Percentiles rank a stretch among this genome's conserved stretches.
Evolutionary conservation across 2,797 vertebrate species (phyloP).

Genomic region (Thalassophryne amazonica): DNA sequence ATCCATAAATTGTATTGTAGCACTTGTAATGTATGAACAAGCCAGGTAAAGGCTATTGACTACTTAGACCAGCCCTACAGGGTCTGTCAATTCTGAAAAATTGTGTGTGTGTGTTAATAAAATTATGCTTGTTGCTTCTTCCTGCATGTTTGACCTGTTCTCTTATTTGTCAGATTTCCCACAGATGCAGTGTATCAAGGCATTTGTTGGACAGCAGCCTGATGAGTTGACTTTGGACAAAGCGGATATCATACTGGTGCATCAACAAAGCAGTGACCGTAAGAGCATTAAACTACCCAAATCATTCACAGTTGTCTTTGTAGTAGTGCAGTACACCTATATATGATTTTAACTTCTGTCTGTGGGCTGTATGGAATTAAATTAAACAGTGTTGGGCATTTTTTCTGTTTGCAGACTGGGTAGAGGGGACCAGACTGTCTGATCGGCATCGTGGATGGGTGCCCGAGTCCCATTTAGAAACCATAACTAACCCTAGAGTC

Average conservation of each 20-base stretch:
- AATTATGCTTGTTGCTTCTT: background rate
- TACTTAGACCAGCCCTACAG: too few species aligned
- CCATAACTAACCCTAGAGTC: conserved; percentile 81
- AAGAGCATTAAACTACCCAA: conserved; percentile 55
- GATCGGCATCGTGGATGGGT: conserved; percentile 92
- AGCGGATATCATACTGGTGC: conserved; percentile 90
- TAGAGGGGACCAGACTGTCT: conserved; percentile 88
- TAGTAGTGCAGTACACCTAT: too few species aligned
- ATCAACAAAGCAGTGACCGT: conserved; percentile 88
- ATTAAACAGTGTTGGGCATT: background rate
- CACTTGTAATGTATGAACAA: too few species aligned
- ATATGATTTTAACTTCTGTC: too few species aligned
- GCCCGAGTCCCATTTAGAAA: conserved; percentile 84
- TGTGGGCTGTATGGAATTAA: too few species aligned
- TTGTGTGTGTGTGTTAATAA: too few species aligned
- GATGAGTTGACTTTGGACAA: conserved; percentile 94
- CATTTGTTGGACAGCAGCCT: conserved; percentile 87
- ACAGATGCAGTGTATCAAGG: conserved; percentile 91
- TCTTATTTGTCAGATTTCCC: conserved; percentile 71
- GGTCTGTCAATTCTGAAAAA: too few species aligned
- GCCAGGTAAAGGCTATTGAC: too few species aligned
- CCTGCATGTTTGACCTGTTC: conserved; percentile 3
- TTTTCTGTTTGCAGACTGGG: conserved; percentile 81
- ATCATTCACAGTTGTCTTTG: too few species aligned
- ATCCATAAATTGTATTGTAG: too few species aligned